Evolutionary conservation across 2,113 vertebrate genomes (phyloP), one percentile per base, ranked within the genome.

Genomic region (Podarcis muralis): DNA sequence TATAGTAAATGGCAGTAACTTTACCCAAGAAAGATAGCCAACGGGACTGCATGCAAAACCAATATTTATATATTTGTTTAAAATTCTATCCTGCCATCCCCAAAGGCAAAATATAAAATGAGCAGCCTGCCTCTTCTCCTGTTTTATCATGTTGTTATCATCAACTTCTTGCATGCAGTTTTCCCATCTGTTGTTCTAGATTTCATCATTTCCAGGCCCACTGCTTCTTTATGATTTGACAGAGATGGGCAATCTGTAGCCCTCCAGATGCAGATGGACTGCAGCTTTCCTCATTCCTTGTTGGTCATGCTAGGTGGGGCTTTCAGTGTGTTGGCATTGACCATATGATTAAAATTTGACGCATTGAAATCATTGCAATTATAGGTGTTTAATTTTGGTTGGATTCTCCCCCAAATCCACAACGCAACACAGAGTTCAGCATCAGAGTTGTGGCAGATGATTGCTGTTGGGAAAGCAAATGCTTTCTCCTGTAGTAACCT

Each of bases 21-120:
- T 65, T 3, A 32, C 68, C 27, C 83, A 83, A 30, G 62, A 72
- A 88, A 88, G 79, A 53, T 83, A 15, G 35, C 3, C 75, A 89
- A 87, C 86, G 25, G 0, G 43, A 6, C 40, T 6, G 75, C 1
- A 0, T 77, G 40, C 57, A 16, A 82, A 89, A 85, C 4, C 32
- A 83, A 57, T 16, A 0, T 85, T 65, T 69, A 75, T 82, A 13
- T 22, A 18, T 80, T 87, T 83, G 37, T 68, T 86, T 79, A 40
- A 18, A 83, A 25, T 62, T 48, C 53, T 25, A 76, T 43, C 27
- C 15, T 68, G 69, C 6, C 27, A 74, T 82, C 74, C 57, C 23
- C 30, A 35, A 81, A 81, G 11, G 6, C 32, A 76, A 85, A 43
- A 74, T 76, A 87, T 86, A 85, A 90, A 91, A 71, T 11, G 75